These are phyloP conservation scores for Tetrax tetrax DNA, from an alignment of 2,113 vertebrate species.

Conservation along the genomic window DNA sequence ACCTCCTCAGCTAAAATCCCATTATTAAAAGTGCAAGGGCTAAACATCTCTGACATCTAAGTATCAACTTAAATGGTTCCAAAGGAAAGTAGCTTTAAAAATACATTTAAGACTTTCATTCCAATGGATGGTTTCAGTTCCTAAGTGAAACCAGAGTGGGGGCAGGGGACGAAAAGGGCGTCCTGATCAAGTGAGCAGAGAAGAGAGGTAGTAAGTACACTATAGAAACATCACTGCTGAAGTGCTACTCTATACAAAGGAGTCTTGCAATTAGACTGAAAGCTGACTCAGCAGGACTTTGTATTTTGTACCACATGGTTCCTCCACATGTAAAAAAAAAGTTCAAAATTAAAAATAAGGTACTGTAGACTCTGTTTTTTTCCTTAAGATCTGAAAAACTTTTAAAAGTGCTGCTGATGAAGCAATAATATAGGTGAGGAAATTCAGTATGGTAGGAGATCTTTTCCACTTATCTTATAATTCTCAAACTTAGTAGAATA, in stretches of 20 bases:
- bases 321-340: neutral
- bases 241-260: neutral
- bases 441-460: neutral
- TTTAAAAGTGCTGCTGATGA: neutral
- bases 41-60: neutral
- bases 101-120: neutral
- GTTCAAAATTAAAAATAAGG: neutral
- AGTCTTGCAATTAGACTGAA: neutral
- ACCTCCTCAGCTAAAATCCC: neutral
- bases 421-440: neutral
- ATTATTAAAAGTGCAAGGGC: neutral
- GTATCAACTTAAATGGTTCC: neutral
- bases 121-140: neutral
- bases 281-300: neutral
- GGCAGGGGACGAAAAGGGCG: neutral
- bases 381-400: neutral
- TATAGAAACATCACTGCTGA: rapidly evolving
- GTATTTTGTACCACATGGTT: neutral
- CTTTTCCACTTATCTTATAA: neutral
- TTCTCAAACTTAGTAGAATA: neutral
- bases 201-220: neutral
- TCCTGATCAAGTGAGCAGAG: neutral
- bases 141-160: neutral
- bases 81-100: neutral
- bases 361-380: neutral